These are phyloP conservation scores for Acrossocheilus wenchowensis DNA, from an alignment of 2,797 vertebrate genomes.

Conservation along the genomic window DNA sequence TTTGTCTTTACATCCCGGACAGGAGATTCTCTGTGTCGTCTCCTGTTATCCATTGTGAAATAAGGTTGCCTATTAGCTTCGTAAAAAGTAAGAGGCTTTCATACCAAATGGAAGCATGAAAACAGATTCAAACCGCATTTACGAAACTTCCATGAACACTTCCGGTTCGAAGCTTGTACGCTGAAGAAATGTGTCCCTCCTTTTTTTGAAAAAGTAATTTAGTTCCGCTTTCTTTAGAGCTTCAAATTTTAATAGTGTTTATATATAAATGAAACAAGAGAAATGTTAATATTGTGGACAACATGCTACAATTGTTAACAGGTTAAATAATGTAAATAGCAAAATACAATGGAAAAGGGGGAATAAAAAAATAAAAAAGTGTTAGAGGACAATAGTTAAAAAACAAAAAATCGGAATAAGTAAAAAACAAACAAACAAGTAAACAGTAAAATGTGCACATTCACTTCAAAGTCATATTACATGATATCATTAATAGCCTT, in stretches of 20 bases:
- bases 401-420: not conserved
- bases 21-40: conserved; percentile 74
- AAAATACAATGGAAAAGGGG: not conserved
- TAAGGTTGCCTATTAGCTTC: not conserved
- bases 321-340: not conserved
- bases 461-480: not conserved
- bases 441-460: not conserved
- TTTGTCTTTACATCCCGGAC: conserved; percentile 72
- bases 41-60: conserved; percentile 75
- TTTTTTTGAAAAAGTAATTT: not conserved
- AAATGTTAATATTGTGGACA: not conserved
- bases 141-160: conserved; percentile 36
- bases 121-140: conserved; percentile 59
- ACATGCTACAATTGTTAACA: not conserved
- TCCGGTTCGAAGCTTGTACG: conserved; percentile 64
- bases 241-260: not conserved
- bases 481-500: not conserved
- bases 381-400: not conserved
- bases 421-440: too few species aligned
- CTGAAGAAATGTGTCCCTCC: not conserved
- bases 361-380: too few species aligned
- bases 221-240: conserved; percentile 32
- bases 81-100: conserved; percentile 48
- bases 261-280: not conserved
- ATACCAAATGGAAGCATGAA: conserved; percentile 20